These are phyloP conservation scores for Parazoanthus darwini DNA, from an alignment of 92 coral and sea anemone genomes.

Conservation along the genomic window DNA sequence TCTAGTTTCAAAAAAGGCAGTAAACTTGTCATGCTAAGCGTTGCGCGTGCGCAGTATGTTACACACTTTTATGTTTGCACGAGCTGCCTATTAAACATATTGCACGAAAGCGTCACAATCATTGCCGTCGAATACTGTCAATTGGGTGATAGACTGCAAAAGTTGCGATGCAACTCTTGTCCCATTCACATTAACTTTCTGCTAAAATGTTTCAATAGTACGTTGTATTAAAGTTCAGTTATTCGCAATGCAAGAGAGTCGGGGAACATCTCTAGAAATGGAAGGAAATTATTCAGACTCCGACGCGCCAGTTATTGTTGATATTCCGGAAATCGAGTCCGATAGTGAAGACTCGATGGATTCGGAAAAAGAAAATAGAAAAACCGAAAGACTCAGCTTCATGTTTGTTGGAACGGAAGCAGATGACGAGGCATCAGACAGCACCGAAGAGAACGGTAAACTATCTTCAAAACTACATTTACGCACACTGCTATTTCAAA, in stretches of 20 bases:
- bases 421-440: slow-evolving; percentile 2
- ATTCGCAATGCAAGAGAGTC: not conserved
- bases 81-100: not conserved
- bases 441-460: slow-evolving; percentile 13
- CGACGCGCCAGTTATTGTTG: slow-evolving; percentile 23
- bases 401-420: slow-evolving; percentile 19
- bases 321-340: slow-evolving; percentile 21
- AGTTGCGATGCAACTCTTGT: not conserved
- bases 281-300: slow-evolving; percentile 12
- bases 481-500: not conserved
- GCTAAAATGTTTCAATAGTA: not conserved
- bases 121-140: not conserved
- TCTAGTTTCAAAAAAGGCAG: not conserved
- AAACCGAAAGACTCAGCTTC: slow-evolving; percentile 15
- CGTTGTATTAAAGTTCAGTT: not conserved
- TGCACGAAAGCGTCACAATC: not conserved
- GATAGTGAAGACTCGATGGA: slow-evolving; percentile 21
- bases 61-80: not conserved
- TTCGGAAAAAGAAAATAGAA: not conserved
- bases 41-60: not conserved
- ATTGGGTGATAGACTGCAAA: not conserved
- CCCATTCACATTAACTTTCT: not conserved
- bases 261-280: slow-evolving; percentile 10
- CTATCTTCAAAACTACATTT: not conserved
- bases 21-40: not conserved